Conservation (phyloP, 2,797 vertebrate species). For the Cetoscarus ocellatus region DNA sequence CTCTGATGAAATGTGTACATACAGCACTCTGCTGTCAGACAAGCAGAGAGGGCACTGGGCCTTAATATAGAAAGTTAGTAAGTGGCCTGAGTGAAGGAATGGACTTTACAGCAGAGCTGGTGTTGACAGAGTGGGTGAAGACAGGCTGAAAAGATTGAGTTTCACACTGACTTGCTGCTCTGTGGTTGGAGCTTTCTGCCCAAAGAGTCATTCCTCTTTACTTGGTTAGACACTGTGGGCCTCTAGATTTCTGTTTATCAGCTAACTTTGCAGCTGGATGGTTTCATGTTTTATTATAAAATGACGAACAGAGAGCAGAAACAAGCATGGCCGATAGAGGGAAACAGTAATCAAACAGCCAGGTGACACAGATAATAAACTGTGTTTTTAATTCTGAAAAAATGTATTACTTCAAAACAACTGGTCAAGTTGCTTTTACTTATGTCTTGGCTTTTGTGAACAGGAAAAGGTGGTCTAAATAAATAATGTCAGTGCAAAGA, state of each 20-base stretch:
- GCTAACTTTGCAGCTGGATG: not conserved
- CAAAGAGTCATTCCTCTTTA: constrained; percentile 19
- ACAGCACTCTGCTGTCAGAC: constrained; percentile 29
- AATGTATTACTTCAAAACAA: no score
- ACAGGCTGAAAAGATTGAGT: constrained; percentile 74
- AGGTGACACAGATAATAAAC: no score
- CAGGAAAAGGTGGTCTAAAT: no score
- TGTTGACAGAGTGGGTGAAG: constrained; percentile 77
- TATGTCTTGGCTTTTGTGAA: no score
- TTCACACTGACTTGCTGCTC: constrained; percentile 62
- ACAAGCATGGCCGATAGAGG: no score
- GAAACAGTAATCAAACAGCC: no score
- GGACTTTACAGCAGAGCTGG: constrained; percentile 59
- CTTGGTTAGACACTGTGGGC: not conserved
- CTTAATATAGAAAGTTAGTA: constrained; percentile 82
- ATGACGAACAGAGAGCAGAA: no score
- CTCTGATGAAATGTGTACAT: constrained; percentile 47
- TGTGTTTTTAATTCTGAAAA: no score
- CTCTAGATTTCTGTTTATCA: not conserved
- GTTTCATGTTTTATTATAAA: no score
- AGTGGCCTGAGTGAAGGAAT: constrained; percentile 68
- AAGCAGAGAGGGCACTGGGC: constrained; percentile 24
- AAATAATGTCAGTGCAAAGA: no score
- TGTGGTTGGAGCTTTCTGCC: constrained; percentile 15
- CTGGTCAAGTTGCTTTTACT: no score